Evolutionary conservation across 2,797 vertebrate genomes (phyloP).

Genomic region (Cottoperca gobio): DNA sequence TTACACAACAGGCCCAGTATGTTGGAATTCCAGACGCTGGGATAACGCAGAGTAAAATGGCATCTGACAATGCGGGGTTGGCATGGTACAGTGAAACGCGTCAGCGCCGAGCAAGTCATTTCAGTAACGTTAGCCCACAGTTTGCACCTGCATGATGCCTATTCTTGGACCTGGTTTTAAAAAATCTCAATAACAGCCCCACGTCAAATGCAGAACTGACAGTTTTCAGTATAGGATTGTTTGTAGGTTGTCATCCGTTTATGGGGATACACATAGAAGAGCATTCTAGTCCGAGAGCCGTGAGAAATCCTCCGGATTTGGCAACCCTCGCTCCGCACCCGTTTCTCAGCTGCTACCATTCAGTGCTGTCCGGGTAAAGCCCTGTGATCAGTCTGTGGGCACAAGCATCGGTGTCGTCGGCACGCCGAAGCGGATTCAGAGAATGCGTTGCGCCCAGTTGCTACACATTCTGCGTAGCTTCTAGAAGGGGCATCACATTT

Average conservation of each 20-base stretch:
- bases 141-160: slow-evolving; percentile 83
- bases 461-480: slow-evolving; percentile 81
- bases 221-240: slow-evolving; percentile 81
- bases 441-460: slow-evolving; percentile 77
- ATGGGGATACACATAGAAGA: slow-evolving; percentile 73
- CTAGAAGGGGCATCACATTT: slow-evolving; percentile 46
- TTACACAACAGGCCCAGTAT: slow-evolving; percentile 77
- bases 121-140: slow-evolving; percentile 75
- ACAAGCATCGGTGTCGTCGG: slow-evolving; percentile 78
- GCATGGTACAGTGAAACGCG: slow-evolving; percentile 78
- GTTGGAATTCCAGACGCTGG: slow-evolving; percentile 73
- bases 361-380: slow-evolving; percentile 75
- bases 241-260: slow-evolving; percentile 80
- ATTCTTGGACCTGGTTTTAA: slow-evolving; percentile 63
- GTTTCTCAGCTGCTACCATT: slow-evolving; percentile 80
- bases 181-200: slow-evolving; percentile 73
- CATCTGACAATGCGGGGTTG: slow-evolving; percentile 81
- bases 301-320: slow-evolving; percentile 78
- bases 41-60: slow-evolving; percentile 82
- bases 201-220: slow-evolving; percentile 77
- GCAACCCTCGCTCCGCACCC: slow-evolving; percentile 73
- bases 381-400: slow-evolving; percentile 77
- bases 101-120: slow-evolving; percentile 81
- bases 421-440: slow-evolving; percentile 82
- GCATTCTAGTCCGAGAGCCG: slow-evolving; percentile 77